These are phyloP conservation scores for Musca vetustissima DNA, from an alignment of 1,140 invertebrate genomes.

Conservation along the genomic window DNA sequence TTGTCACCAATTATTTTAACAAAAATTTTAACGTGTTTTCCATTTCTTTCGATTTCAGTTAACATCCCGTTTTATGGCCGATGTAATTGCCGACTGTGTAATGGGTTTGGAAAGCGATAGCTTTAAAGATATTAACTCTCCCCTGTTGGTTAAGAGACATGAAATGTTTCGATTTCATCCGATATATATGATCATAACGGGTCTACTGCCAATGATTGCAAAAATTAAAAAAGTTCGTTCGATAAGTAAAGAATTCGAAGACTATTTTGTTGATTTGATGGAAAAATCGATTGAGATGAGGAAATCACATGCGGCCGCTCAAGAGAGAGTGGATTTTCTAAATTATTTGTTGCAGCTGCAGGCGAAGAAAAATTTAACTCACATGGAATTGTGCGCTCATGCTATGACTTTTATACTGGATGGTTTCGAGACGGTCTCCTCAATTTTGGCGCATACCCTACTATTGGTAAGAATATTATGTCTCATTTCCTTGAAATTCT, in stretches of 20 bases:
- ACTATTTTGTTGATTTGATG: slow-evolving; percentile 48
- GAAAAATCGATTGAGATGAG: slow-evolving; percentile 42
- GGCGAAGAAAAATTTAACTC: slow-evolving; percentile 32
- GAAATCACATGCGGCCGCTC: slow-evolving; percentile 11
- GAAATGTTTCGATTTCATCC: slow-evolving; percentile 36
- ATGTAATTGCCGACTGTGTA: slow-evolving; percentile 58
- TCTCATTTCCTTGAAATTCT: too few relatives aligned
- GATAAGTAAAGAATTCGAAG: slow-evolving; percentile 33
- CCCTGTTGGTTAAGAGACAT: slow-evolving; percentile 32
- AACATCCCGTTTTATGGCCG: slow-evolving; percentile 55
- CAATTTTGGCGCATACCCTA: slow-evolving; percentile 18
- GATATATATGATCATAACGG: slow-evolving; percentile 31
- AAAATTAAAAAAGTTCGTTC: slow-evolving; percentile 35
- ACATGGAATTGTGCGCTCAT: slow-evolving; percentile 9
- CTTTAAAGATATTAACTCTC: slow-evolving; percentile 43
- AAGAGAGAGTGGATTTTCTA: slow-evolving; percentile 37
- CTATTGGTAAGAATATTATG: too few relatives aligned
- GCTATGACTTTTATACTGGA: slow-evolving; percentile 46
- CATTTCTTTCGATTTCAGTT: slow-evolving; percentile 30
- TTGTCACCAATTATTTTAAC: too few relatives aligned
- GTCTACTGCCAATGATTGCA: slow-evolving; percentile 34
- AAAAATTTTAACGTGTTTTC: too few relatives aligned
- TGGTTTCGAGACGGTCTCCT: slow-evolving; percentile 25
- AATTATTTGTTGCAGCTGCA: slow-evolving; percentile 37
- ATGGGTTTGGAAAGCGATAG: slow-evolving; percentile 56